Evolutionary conservation across 2,113 vertebrate genomes (phyloP), one percentile per base, ranked within the genome.

Genomic region (Halcyon malimbica): DNA sequence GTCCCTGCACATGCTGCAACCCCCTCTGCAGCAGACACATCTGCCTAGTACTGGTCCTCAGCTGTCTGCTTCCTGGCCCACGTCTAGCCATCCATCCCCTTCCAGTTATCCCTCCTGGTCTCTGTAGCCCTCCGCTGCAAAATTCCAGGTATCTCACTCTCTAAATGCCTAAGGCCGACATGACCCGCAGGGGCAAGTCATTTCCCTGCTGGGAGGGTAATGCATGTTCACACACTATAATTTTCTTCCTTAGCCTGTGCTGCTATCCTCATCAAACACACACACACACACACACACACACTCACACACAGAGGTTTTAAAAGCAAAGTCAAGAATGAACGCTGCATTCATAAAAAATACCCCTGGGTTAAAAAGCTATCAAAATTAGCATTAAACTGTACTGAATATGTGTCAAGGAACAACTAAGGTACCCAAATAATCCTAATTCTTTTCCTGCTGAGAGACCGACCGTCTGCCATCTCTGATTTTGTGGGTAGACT

Each of bases 61-160:
- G 0, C 33, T 69, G 63, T 44, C 63, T 83, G 88, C 85, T 95
- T 92, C 59, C 31, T 5, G 1, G 46, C 71, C 86, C 67, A 69
- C 0, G 4, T 31, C 74, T 81, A 67, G 73, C 46, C 84, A 89
- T 48, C 31, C 60, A 78, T 56, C 41, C 80, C 77, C 87, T 74
- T 77, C 44, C 37, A 83, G 44, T 28, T 83, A 87, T 54, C 56
- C 68, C 87, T 91, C 64, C 51, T 71, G 60, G 41, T 81, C 51
- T 74, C 88, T 50, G 64, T 37, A 84, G 56, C 42, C 37, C 28
- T 75, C 76, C 57, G 71, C 18, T 41, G 53, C 1, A 26, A 81
- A 74, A 92, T 97, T 92, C 87, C 86, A 92, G 76, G 91, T 94
- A 71, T 87, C 60, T 95, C 69, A 82, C 86, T 84, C 69, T 91